A percentile compares a stretch with the other conserved stretches of the same genome.
phyloP scores from a whole-genome alignment of 2,113 vertebrate genomes.

The Trachemys scripta region DNA sequence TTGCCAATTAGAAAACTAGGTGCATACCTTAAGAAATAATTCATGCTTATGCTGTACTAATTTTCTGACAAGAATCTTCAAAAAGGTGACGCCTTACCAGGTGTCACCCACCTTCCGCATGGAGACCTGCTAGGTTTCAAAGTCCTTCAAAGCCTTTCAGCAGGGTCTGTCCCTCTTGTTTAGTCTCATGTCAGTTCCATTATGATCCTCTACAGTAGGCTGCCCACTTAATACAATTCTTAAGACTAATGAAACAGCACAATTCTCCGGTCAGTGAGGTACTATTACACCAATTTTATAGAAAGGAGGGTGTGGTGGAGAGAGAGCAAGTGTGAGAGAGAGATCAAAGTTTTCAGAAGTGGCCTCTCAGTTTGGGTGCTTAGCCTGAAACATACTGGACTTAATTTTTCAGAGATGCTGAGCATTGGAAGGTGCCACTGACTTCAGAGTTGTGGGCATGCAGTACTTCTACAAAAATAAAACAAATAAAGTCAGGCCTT shows the following conservation, averaged over 20 bases:
- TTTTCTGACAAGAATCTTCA: background rate
- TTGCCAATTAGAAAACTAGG: accelerated
- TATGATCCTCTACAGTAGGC: too few species aligned
- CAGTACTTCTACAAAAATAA: background rate
- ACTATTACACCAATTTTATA: background rate
- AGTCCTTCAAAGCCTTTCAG: too few species aligned
- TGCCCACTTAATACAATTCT: too few species aligned
- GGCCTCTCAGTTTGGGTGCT: background rate
- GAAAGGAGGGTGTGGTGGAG: background rate
- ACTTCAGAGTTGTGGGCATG: background rate
- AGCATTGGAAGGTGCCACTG: background rate
- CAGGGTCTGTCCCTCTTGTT: too few species aligned
- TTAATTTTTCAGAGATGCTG: background rate
- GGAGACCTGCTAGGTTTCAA: too few species aligned
- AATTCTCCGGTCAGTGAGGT: background rate
- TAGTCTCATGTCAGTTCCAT: too few species aligned
- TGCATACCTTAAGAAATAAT: background rate
- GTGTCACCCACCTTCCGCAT: too few species aligned
- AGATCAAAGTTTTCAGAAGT: background rate
- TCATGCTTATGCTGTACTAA: background rate
- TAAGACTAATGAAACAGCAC: background rate
- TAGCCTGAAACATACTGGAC: background rate
- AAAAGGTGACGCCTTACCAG: background rate
- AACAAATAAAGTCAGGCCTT: background rate
- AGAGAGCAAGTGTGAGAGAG: background rate